Conservation (phyloP, 2,888 invertebrate genomes). For the Andrena bucephala region DNA sequence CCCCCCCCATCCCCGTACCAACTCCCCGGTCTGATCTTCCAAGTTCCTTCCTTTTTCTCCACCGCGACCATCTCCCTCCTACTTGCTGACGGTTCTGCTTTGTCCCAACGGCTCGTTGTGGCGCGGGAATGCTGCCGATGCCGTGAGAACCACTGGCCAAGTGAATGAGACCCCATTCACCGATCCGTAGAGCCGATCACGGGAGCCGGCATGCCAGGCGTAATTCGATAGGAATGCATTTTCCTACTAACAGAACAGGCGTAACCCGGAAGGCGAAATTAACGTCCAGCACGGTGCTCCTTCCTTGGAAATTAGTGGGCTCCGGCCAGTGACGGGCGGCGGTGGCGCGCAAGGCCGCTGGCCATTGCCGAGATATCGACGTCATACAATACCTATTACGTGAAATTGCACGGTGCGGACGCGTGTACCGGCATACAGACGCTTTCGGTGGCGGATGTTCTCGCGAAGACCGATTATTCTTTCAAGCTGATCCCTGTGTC, state of each 20-base stretch:
- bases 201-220: constrained; percentile 58
- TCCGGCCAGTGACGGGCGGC: neutral
- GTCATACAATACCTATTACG: neutral
- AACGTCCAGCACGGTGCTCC: constrained; percentile 1
- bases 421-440: no score
- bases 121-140: neutral
- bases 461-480: no score
- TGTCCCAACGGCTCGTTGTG: constrained; percentile 2
- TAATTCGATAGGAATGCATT: constrained; percentile 78
- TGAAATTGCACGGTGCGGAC: constrained; percentile 8
- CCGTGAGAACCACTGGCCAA: constrained; percentile 69
- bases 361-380: neutral
- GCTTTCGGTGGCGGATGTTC: no score
- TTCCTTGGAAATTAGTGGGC: constrained; percentile 36
- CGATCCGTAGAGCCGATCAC: constrained; percentile 62
- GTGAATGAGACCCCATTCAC: constrained; percentile 74
- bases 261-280: constrained; percentile 47
- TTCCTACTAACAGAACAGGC: constrained; percentile 56
- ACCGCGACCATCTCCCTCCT: neutral
- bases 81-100: constrained; percentile 6
- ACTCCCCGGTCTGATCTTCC: neutral
- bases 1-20: no score
- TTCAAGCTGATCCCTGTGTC: no score
- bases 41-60: neutral
- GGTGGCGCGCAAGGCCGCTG: constrained; percentile 22